Conservation (phyloP, 2,888 invertebrate genomes). For the Pseudococcus longispinus region DNA sequence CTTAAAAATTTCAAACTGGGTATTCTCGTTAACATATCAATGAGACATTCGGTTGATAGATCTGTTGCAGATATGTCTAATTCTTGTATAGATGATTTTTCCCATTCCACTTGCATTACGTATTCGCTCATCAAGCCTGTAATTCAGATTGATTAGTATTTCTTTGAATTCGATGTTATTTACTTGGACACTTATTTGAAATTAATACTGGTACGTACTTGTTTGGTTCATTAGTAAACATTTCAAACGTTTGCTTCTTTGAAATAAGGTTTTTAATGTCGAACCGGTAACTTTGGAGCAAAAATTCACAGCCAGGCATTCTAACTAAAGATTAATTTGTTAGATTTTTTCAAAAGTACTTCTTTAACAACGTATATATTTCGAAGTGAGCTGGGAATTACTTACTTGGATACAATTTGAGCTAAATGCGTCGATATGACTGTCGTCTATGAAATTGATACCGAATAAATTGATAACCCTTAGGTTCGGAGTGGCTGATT, state of each 20-base stretch:
- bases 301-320: conserved; percentile 96
- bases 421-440: conserved; percentile 97
- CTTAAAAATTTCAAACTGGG: conserved; percentile 87
- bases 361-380: too few species aligned
- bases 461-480: conserved; percentile 98
- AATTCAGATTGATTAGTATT: neutral
- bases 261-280: conserved; percentile 91
- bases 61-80: conserved; percentile 97
- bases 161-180: neutral
- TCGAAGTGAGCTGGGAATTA: too few species aligned
- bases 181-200: neutral
- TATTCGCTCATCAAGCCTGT: conserved; percentile 68
- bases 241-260: conserved; percentile 88
- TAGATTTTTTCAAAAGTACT: neutral
- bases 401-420: conserved; percentile 89
- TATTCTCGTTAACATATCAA: conserved; percentile 88
- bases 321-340: conserved; percentile 71
- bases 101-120: conserved; percentile 98
- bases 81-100: conserved; percentile 91
- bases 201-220: conserved; percentile 68
- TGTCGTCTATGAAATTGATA: conserved; percentile 97
- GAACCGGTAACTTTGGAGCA: conserved; percentile 97
- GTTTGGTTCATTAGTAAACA: conserved; percentile 97
- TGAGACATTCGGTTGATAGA: conserved; percentile 89
- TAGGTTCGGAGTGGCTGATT: conserved; percentile 96